Evolutionary conservation across 2,888 invertebrate species (phyloP).

Genomic region (Unio delphinus): DNA sequence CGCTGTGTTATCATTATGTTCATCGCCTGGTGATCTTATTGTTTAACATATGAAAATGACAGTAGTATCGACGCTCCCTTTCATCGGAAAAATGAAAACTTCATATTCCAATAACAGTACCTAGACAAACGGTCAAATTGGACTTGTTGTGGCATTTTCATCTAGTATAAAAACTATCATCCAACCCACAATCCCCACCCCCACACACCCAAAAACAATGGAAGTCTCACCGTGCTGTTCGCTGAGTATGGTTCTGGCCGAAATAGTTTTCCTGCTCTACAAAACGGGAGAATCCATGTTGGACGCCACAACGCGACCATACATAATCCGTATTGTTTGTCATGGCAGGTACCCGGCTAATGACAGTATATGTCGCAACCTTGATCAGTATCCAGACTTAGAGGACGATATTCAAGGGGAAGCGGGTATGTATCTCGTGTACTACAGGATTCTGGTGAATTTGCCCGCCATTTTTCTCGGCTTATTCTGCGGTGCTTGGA

Average conservation of each 20-base stretch:
- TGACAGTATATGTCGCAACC: constrained; percentile 35
- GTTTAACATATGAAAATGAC: too few relatives aligned
- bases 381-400: constrained; percentile 34
- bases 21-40: too few relatives aligned
- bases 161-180: not conserved
- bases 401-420: constrained; percentile 59
- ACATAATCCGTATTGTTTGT: constrained; percentile 65
- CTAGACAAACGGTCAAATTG: too few relatives aligned
- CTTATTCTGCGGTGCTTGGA: constrained; percentile 70
- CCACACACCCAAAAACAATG: not conserved
- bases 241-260: constrained; percentile 42
- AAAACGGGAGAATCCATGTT: constrained; percentile 69
- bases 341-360: constrained; percentile 39
- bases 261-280: constrained; percentile 68
- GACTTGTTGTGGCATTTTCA: too few relatives aligned
- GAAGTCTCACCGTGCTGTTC: constrained; percentile 12
- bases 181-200: not conserved
- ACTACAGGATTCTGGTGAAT: constrained; percentile 67
- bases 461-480: constrained; percentile 68
- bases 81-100: too few relatives aligned
- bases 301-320: constrained; percentile 67
- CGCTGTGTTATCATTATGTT: too few relatives aligned
- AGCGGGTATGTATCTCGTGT: constrained; percentile 63
- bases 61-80: too few relatives aligned
- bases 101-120: too few relatives aligned